Percentiles rank a stretch among this genome's conserved stretches.
These are phyloP conservation scores for Bathynomus jamesi DNA, from an alignment of 1,140 invertebrate species.

Conservation along the genomic window DNA sequence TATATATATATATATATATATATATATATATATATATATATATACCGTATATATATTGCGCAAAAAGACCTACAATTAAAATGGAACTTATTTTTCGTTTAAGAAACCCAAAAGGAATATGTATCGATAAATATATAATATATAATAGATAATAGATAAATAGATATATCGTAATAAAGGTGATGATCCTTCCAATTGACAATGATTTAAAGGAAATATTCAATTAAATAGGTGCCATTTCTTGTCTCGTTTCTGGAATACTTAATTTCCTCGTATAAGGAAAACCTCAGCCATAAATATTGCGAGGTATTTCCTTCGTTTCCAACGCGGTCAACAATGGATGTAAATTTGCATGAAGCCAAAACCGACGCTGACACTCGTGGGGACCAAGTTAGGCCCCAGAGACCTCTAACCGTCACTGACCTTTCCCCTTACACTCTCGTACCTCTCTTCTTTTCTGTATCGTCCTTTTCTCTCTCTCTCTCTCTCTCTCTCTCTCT, in stretches of 20 bases:
- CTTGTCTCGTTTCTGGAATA: too few species aligned
- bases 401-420: not conserved
- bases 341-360: not conserved
- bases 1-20: not conserved
- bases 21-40: not conserved
- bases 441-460: not conserved
- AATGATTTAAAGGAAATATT: too few species aligned
- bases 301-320: not conserved
- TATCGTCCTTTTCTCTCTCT: too few species aligned
- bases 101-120: too few species aligned
- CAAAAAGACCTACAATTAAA: too few species aligned
- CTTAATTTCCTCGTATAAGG: too few species aligned
- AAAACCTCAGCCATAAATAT: not conserved
- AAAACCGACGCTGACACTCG: not conserved
- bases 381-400: not conserved
- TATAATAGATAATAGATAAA: not conserved
- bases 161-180: too few species aligned
- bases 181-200: too few species aligned
- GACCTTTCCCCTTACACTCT: not conserved
- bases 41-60: not conserved
- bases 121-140: too few species aligned
- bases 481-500: too few species aligned
- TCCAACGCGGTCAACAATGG: not conserved
- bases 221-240: too few species aligned
- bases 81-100: too few species aligned